Base-by-base conservation (phyloP, 2,113 vertebrate species). In the Oncorhynchus gorbuscha region DNA sequence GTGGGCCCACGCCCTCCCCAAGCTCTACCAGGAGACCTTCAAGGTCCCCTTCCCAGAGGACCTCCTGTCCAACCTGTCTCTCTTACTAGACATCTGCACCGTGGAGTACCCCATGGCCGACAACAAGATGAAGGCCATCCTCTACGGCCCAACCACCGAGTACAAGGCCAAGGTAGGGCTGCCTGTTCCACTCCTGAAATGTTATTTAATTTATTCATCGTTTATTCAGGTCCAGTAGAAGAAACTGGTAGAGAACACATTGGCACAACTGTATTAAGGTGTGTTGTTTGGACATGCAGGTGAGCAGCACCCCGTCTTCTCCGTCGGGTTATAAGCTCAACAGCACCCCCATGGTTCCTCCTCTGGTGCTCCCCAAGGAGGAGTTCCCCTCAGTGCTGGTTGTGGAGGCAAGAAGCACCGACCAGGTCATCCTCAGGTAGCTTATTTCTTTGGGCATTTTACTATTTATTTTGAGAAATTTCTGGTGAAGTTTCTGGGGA, bases 1-100 rank as follows among this genome's bases (percentile, higher is more conserved):
- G 75, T 99, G 97, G 97, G 94, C 93, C 65, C 92, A 95, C 20
- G 95, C 96, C 0, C 90, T 98, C 83, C 96, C 97, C 1, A 95
- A 94, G 85, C 90, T 97, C 55, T 99, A 94, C 73, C 89, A 95
- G 87, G 95, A 97, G 2, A 88, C 89, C 0, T 97, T 94, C 86
- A 95, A 95, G 91, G 81, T 73, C 12, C 90, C 92, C 7, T 94
- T 99, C 75, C 96, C 97, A 0, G 85, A 93, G 69, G 81, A 94
- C 2, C 2, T 93, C 76, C 89, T 98, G 51, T 87, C 93, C 76
- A 94, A 96, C 72, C 86, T 98, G 3, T 90, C 93, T 55, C 72
- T 88, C 0, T 90, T 99, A 59, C 91, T 93, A 4, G 95, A 97
- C 75, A 81, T 96, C 0, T 98, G 96, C 73, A 72, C 78, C 8